phyloP scores from a whole-genome alignment of 2,113 vertebrate species.

The Solea senegalensis region DNA sequence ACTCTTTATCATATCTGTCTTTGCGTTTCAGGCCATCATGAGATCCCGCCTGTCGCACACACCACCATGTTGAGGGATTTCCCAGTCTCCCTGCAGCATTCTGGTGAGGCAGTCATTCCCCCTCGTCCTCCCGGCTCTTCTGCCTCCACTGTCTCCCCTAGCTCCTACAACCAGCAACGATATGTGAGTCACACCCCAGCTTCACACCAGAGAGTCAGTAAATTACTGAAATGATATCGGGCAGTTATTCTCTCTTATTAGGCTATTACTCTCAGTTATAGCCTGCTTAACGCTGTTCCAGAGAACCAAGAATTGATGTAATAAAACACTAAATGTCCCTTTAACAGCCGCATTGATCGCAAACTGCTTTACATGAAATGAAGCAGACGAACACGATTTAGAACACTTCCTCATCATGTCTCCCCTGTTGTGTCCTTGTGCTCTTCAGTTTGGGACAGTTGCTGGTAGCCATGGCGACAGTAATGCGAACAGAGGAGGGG shows the following conservation, averaged over 20 bases:
- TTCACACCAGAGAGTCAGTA: neutral
- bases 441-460: constrained; percentile 70
- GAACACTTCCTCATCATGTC: neutral
- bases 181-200: constrained; percentile 60
- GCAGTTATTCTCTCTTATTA: neutral
- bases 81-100: constrained; percentile 79
- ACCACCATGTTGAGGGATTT: constrained; percentile 93
- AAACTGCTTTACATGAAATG: neutral
- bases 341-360: neutral
- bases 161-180: constrained; percentile 43
- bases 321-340: neutral
- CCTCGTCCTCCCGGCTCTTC: constrained; percentile 54
- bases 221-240: neutral
- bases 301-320: neutral
- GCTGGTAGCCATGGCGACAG: constrained; percentile 19
- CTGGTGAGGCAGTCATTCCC: constrained; percentile 79
- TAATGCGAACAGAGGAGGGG: constrained; percentile 2
- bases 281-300: neutral
- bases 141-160: constrained; percentile 42
- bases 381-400: neutral
- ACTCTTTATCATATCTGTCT: neutral
- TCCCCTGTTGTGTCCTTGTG: neutral
- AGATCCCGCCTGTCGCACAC: constrained; percentile 90
- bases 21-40: constrained; percentile 87
- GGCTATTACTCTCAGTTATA: neutral